These are phyloP conservation scores for Esox masquinongy DNA, from an alignment of 2,797 vertebrate species.

Conservation along the genomic window DNA sequence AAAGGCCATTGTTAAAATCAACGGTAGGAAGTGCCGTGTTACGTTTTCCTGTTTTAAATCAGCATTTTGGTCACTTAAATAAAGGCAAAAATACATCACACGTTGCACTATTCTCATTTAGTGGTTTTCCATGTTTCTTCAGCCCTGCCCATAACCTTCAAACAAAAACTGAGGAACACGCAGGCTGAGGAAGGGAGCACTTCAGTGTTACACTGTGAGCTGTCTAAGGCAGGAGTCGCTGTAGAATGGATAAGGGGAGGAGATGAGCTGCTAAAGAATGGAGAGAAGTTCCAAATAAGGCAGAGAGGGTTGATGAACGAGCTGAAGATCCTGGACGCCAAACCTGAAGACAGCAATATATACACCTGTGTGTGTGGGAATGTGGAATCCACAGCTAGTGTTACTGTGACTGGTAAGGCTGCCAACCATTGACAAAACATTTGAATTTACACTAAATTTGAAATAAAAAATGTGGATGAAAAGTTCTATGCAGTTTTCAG, in stretches of 20 bases:
- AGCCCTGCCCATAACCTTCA: slow-evolving; percentile 61
- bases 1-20: slow-evolving; percentile 80
- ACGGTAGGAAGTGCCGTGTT: slow-evolving; percentile 68
- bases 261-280: slow-evolving; percentile 68
- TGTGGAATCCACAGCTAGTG: slow-evolving; percentile 75
- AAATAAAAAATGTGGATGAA: neutral
- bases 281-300: slow-evolving; percentile 76
- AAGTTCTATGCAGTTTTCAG: neutral
- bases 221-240: slow-evolving; percentile 61
- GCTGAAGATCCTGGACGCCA: slow-evolving; percentile 75
- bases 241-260: slow-evolving; percentile 79
- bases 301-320: slow-evolving; percentile 74
- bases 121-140: slow-evolving; percentile 35
- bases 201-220: slow-evolving; percentile 72
- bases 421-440: neutral
- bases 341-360: slow-evolving; percentile 72
- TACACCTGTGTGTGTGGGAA: slow-evolving; percentile 83
- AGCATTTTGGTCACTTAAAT: neutral
- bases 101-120: neutral
- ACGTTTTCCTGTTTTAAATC: neutral
- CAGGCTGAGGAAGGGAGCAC: slow-evolving; percentile 67
- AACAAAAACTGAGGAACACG: slow-evolving; percentile 62
- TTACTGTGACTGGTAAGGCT: slow-evolving; percentile 81
- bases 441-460: neutral
- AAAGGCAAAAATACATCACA: neutral